Base-by-base conservation (phyloP, 1,140 invertebrate genomes). In the Neodiprion lecontei region DNA sequence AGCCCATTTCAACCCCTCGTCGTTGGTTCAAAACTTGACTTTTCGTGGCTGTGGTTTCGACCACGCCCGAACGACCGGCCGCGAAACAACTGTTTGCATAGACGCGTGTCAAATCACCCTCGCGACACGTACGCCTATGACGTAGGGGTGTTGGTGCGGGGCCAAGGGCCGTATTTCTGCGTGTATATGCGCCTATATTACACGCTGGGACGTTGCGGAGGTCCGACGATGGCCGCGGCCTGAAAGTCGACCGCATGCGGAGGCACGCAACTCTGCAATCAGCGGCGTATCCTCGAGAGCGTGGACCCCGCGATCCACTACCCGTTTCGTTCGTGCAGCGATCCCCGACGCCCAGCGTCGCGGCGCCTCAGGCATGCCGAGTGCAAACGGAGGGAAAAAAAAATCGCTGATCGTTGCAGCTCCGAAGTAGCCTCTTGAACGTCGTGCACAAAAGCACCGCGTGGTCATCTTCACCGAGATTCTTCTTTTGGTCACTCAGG, bases 1-100 rank as follows among this genome's bases (percentile, higher is more conserved):
- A 88, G 78, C 81, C 48, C 9, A n/a, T 69, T 48, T 50, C 70
- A 17, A 12, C 2, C 48, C 70, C 48, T 71, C 48, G 11, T 50
- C 70, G 21, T 17, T 23, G 23, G 14, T 14, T 47, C 48, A 28
- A 12, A 48, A 71, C 70, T 47, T 69, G 70, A 71, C 70, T 71
- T 71, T 71, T 71, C 48, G 67, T 69, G 21, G 53, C n/a, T 14
- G 11, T 61, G 53, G 11, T 61, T 61, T 69, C 67, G 40, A 14
- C 67, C 67, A 69, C 67, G 40, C 40, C 17, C 12, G 21, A 21
- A 69, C 40, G 40, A 7, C 14, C 12, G 14, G 17, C 17, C 23
- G 23, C 23, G 28, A 7, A 61, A 61, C 53, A 61, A 61, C 53
- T 61, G 53, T 61, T 61, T 61, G 53, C 53, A 61, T 17, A 61